These are phyloP conservation scores for Psittacula cyanocephala DNA, from an alignment of 2,113 vertebrate species.

Conservation along the genomic window DNA sequence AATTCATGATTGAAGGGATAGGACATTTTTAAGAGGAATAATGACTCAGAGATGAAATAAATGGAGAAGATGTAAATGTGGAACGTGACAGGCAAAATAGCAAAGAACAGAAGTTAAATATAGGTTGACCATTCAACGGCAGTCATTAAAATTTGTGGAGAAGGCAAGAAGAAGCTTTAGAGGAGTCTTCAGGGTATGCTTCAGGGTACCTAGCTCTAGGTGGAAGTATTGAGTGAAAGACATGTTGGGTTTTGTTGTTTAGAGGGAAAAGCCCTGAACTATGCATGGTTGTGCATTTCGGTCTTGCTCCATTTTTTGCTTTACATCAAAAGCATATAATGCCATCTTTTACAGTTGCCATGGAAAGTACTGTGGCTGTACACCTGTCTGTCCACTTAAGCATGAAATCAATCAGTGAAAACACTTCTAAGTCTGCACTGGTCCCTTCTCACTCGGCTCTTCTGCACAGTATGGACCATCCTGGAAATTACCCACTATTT, in stretches of 20 bases:
- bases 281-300: not conserved
- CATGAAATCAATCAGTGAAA: not conserved
- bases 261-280: not conserved
- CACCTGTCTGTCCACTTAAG: not conserved
- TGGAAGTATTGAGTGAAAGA: not conserved
- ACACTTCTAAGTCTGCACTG: not conserved
- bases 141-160: not conserved
- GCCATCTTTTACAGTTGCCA: not conserved
- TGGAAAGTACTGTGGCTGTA: not conserved
- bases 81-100: not conserved
- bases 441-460: not conserved
- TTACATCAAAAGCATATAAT: not conserved
- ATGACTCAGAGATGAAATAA: not conserved
- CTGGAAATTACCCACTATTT: not conserved
- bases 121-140: not conserved
- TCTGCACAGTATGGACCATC: not conserved
- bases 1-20: not conserved
- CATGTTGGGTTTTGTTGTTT: not conserved
- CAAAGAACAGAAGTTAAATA: not conserved
- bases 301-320: not conserved
- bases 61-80: not conserved
- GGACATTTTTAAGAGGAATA: not conserved
- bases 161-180: not conserved
- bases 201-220: not conserved
- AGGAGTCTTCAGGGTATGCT: not conserved